A percentile compares a stretch with the other conserved stretches of the same genome.
These are phyloP conservation scores for Nasonovia ribisnigri DNA, from an alignment of 2,888 invertebrate species.

Conservation along the genomic window DNA sequence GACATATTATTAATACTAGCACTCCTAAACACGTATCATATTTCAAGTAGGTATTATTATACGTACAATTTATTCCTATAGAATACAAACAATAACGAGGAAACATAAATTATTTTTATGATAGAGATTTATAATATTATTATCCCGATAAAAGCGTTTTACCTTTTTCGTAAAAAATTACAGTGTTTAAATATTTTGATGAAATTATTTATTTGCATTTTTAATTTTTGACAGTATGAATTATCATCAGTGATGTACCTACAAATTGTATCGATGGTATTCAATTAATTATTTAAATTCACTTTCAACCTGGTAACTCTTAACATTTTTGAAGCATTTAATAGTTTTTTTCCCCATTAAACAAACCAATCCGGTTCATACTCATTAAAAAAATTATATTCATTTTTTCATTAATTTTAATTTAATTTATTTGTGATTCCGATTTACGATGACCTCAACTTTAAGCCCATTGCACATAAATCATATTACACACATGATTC, in stretches of 20 bases:
- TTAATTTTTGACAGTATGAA: neutral
- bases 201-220: neutral
- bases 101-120: neutral
- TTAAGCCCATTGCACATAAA: neutral
- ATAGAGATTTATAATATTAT: neutral
- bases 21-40: constrained; percentile 1
- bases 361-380: neutral
- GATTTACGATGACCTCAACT: neutral
- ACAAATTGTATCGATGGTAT: neutral
- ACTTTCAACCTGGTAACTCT: neutral
- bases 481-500: too few species aligned
- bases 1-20: neutral
- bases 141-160: neutral
- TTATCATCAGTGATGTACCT: neutral
- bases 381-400: neutral
- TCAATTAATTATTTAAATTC: neutral
- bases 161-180: neutral
- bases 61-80: neutral
- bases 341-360: neutral
- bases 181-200: neutral
- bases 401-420: neutral
- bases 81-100: constrained; percentile 2
- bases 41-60: constrained; percentile 8
- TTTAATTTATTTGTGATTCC: neutral
- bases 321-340: neutral